Conservation (phyloP, 2,888 invertebrate genomes). For the Conchocele bisecta region DNA sequence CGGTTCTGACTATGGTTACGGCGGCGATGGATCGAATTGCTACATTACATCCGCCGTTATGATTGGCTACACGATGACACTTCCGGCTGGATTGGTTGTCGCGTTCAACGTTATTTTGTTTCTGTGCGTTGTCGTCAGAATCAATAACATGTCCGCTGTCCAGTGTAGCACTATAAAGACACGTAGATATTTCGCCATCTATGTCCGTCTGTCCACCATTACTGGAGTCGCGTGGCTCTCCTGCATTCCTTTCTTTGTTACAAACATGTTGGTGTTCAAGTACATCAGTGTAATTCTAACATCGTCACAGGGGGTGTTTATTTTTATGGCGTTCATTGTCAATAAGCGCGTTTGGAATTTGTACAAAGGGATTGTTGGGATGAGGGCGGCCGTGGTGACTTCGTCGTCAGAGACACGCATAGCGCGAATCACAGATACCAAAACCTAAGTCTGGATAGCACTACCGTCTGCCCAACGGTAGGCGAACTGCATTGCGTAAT, state of each 20-base stretch:
- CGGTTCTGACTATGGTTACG: slow-evolving; percentile 31
- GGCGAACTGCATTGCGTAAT: too few relatives aligned
- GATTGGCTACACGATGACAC: slow-evolving; percentile 27
- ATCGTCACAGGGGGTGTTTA: slow-evolving; percentile 39
- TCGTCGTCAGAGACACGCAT: too few relatives aligned
- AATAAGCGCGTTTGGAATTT: slow-evolving; percentile 30
- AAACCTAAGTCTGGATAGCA: too few relatives aligned
- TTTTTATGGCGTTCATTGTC: slow-evolving; percentile 40
- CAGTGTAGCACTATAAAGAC: slow-evolving; percentile 26
- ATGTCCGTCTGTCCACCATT: slow-evolving; percentile 35
- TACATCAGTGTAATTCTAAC: slow-evolving; percentile 34
- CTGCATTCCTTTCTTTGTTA: slow-evolving; percentile 32
- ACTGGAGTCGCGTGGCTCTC: slow-evolving; percentile 47
- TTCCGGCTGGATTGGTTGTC: slow-evolving; percentile 24
- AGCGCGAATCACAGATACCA: too few relatives aligned
- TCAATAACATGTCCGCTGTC: slow-evolving; percentile 4
- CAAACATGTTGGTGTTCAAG: slow-evolving; percentile 6
- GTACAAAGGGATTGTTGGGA: too few relatives aligned
- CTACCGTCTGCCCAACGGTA: too few relatives aligned
- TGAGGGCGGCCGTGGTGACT: too few relatives aligned
- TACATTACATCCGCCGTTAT: slow-evolving; percentile 31
- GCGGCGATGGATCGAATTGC: slow-evolving; percentile 17
- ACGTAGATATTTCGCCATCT: slow-evolving; percentile 23
- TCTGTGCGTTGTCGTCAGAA: slow-evolving; percentile 18
- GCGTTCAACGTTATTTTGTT: slow-evolving; percentile 31